These are phyloP conservation scores for Eurytoma californica DNA, from an alignment of 2,888 invertebrate species.

Conservation along the genomic window DNA sequence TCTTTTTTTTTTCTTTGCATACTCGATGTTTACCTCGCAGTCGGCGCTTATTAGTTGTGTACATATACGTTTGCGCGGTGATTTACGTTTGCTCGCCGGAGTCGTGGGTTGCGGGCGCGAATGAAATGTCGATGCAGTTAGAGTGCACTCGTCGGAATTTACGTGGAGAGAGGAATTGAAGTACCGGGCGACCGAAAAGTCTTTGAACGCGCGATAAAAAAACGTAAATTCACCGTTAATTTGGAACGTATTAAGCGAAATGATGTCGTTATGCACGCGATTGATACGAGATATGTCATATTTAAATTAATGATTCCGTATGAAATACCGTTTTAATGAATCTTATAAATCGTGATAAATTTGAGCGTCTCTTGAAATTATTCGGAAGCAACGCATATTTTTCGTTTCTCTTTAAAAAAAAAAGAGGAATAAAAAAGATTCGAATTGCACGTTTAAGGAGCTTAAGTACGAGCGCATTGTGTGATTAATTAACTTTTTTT, in stretches of 20 bases:
- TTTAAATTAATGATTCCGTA: slow-evolving; percentile 48
- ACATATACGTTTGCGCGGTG: too few relatives aligned
- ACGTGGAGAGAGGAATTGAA: neutral
- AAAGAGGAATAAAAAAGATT: too few relatives aligned
- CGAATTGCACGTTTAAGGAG: too few relatives aligned
- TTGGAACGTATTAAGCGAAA: slow-evolving; percentile 43
- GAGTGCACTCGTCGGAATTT: neutral
- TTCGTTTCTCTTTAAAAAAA: neutral
- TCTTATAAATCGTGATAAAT: slow-evolving; percentile 38
- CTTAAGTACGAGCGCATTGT: neutral
- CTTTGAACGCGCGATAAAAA: neutral
- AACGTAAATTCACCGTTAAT: slow-evolving; percentile 32
- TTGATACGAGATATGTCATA: slow-evolving; percentile 40
- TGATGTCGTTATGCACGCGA: slow-evolving; percentile 37
- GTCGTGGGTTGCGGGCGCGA: too few relatives aligned
- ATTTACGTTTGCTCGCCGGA: too few relatives aligned
- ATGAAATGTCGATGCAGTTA: neutral
- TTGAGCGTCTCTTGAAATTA: slow-evolving; percentile 24
- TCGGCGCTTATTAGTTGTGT: too few relatives aligned
- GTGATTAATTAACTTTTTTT: neutral
- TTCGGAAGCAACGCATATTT: neutral
- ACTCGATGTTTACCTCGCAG: too few relatives aligned
- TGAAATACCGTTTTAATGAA: slow-evolving; percentile 47
- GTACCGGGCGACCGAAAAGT: neutral
- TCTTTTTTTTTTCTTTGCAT: too few relatives aligned